These are phyloP conservation scores for Anarhynchus alexandrinus DNA, from an alignment of 2,113 vertebrate genomes.

Conservation along the genomic window DNA sequence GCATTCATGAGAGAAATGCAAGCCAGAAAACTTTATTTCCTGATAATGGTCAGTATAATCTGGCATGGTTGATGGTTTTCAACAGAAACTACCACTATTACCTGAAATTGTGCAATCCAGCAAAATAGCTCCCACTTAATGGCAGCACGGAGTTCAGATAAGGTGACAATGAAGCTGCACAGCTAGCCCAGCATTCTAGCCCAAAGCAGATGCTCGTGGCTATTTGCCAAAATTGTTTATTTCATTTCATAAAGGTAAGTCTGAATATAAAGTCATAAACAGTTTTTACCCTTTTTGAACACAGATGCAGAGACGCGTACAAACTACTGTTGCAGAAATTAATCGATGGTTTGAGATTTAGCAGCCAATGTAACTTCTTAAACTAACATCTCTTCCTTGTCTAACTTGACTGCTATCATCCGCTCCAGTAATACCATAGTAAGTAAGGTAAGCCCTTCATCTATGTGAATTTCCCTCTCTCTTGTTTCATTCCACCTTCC, in stretches of 20 bases:
- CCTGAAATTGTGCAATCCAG: background rate
- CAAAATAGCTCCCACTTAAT: background rate
- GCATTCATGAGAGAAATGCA: background rate
- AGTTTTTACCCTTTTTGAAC: background rate
- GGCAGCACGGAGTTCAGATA: background rate
- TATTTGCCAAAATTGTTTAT: background rate
- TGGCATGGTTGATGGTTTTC: background rate
- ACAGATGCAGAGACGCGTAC: background rate
- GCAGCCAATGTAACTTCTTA: background rate
- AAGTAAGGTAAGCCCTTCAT: background rate
- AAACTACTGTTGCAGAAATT: background rate
- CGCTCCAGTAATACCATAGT: background rate
- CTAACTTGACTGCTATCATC: background rate
- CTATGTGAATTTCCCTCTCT: background rate
- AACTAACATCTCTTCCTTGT: background rate
- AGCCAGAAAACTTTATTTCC: background rate
- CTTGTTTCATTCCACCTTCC: background rate
- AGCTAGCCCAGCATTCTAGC: background rate
- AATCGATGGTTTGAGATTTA: background rate
- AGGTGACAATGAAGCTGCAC: background rate
- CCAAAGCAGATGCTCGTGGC: background rate
- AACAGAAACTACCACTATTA: background rate
- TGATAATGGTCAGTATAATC: background rate
- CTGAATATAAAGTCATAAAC: background rate
- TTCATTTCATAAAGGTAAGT: background rate